These are phyloP conservation scores for Agrotis segetum DNA, from an alignment of 2,888 invertebrate genomes.

Conservation along the genomic window DNA sequence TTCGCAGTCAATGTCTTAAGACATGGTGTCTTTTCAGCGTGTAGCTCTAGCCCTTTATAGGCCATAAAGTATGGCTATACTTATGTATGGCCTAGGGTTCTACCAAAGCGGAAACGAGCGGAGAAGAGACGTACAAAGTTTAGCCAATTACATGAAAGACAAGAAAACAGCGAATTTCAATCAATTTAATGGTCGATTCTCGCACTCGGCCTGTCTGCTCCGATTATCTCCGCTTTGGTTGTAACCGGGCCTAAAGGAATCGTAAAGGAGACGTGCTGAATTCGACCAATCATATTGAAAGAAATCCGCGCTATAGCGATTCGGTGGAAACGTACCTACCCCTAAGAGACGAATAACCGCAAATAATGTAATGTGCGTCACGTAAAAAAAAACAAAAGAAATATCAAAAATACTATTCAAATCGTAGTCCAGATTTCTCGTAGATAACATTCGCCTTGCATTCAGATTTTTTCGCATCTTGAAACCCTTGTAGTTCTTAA, in stretches of 20 bases:
- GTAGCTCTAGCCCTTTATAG: no score
- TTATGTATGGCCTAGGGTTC: no score
- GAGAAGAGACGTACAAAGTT: neutral
- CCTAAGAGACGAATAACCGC: neutral
- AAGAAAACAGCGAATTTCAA: neutral
- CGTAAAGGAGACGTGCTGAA: no score
- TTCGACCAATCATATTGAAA: no score
- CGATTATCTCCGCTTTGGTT: neutral
- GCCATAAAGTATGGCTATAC: no score
- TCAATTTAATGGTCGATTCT: neutral
- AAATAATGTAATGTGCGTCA: neutral
- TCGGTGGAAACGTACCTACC: neutral
- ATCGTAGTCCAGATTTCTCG: neutral
- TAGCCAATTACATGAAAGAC: neutral
- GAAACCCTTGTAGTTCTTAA: conserved; percentile 9
- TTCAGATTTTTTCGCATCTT: conserved; percentile 26
- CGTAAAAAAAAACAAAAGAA: neutral
- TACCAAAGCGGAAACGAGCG: neutral
- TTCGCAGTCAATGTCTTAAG: neutral
- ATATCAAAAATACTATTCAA: conserved; percentile 23
- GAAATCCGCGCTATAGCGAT: no score
- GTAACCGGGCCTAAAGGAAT: neutral
- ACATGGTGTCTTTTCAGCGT: neutral
- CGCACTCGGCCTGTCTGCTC: neutral
- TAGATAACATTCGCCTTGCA: conserved; percentile 4